These are phyloP conservation scores for Tyria jacobaeae DNA, from an alignment of 2,888 invertebrate genomes.

Conservation along the genomic window DNA sequence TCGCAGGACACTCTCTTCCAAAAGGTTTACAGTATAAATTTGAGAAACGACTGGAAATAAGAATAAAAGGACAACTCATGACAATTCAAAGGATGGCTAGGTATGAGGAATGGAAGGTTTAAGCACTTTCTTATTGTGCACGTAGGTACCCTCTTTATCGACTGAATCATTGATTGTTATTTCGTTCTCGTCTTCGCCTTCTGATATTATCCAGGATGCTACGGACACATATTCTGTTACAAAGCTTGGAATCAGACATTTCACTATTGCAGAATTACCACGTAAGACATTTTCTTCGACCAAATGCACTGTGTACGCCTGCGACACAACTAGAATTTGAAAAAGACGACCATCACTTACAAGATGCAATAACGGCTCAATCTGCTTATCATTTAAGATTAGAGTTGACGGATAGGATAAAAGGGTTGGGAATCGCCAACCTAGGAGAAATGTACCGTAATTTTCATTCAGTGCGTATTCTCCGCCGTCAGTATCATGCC, in stretches of 20 bases:
- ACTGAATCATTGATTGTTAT: constrained; percentile 67
- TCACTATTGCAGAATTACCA: constrained; percentile 93
- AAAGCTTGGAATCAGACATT: constrained; percentile 94
- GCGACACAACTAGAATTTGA: constrained; percentile 79
- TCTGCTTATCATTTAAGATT: constrained; percentile 4
- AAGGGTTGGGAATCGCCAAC: constrained; percentile 27
- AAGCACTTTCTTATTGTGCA: constrained; percentile 20
- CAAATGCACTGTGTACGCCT: constrained; percentile 93
- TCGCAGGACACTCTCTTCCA: constrained; percentile 96
- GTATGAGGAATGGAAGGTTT: constrained; percentile 35
- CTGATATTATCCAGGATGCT: constrained; percentile 92
- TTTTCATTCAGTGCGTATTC: constrained; percentile 88
- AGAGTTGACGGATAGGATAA: constrained; percentile 35
- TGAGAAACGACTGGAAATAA: constrained; percentile 93
- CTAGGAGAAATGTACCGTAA: constrained; percentile 77
- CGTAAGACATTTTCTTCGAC: constrained; percentile 95
- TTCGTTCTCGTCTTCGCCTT: constrained; percentile 75
- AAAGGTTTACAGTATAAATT: constrained; percentile 94
- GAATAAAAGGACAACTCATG: constrained; percentile 25
- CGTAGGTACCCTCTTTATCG: constrained; percentile 67
- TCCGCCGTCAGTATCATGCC: constrained; percentile 93
- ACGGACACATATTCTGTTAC: constrained; percentile 94
- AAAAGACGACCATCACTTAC: constrained; percentile 22
- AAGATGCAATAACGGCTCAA: constrained; percentile 1
- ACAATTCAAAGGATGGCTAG: constrained; percentile 21